A percentile compares a stretch with the other conserved stretches of the same genome.
Conservation (phyloP, 2,113 vertebrate species). For the Puma concolor region DNA sequence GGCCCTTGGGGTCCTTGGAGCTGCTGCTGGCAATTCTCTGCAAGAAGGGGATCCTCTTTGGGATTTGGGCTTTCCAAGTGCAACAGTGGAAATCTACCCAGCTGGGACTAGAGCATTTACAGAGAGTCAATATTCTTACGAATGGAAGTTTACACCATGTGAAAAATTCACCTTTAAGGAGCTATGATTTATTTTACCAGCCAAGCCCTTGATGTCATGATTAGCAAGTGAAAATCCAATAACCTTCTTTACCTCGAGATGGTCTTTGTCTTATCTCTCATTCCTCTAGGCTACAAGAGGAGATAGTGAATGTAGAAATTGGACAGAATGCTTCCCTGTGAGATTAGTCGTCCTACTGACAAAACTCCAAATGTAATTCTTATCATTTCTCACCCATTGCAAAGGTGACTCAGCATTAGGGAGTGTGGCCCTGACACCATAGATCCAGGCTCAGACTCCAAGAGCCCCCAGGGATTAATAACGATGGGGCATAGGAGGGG, state of each 20-base stretch:
- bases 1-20: no score
- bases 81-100: not conserved
- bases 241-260: slow-evolving; percentile 12
- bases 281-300: slow-evolving; percentile 17
- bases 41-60: not conserved
- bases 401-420: not conserved
- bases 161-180: slow-evolving; percentile 30
- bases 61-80: not conserved
- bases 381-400: slow-evolving; percentile 22
- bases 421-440: not conserved
- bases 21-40: rapidly evolving
- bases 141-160: not conserved
- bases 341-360: slow-evolving; percentile 17
- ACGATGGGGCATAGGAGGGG: no score
- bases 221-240: slow-evolving; percentile 48
- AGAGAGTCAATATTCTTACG: not conserved
- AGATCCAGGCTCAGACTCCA: not conserved
- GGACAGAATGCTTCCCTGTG: not conserved
- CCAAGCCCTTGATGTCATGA: not conserved
- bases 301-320: slow-evolving; percentile 60
- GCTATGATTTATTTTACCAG: not conserved
- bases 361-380: slow-evolving; percentile 38
- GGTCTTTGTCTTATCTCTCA: slow-evolving; percentile 46
- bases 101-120: not conserved
- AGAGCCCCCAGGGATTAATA: not conserved